Conservation (phyloP, 2,113 vertebrate species). For the Corythornis cristatus region DNA sequence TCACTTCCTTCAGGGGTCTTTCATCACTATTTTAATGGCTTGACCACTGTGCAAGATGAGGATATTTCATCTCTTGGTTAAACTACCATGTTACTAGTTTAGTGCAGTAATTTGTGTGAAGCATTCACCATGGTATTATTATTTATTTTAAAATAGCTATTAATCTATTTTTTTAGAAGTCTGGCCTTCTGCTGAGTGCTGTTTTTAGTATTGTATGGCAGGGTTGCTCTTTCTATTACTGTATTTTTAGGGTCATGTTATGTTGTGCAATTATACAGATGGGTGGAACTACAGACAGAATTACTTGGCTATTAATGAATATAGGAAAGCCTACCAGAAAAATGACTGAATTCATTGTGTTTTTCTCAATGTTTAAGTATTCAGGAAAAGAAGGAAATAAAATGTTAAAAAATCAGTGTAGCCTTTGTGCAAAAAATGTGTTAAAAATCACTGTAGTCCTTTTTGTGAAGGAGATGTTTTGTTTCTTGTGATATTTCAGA, state of each 20-base stretch:
- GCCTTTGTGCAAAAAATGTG: no score
- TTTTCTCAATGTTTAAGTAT: neutral
- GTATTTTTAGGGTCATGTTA: conserved; percentile 11
- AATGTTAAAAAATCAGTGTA: neutral
- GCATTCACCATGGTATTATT: neutral
- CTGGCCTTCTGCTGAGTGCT: neutral
- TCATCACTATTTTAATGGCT: neutral
- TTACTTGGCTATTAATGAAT: conserved; percentile 16
- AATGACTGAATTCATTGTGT: neutral
- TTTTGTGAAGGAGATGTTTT: neutral
- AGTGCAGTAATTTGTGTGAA: neutral
- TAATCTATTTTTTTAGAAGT: neutral
- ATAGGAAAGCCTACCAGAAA: neutral
- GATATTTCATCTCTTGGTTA: neutral
- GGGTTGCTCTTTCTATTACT: neutral
- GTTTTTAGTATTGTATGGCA: neutral
- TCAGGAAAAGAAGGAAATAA: neutral
- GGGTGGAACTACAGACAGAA: neutral
- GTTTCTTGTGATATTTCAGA: neutral
- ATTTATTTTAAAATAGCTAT: neutral
- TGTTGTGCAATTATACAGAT: conserved; percentile 4
- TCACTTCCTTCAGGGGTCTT: neutral
- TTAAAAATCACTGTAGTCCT: neutral
- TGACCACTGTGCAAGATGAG: neutral
- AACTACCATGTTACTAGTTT: neutral